phyloP scores from a whole-genome alignment of 1,140 invertebrate species.

The Helicorthomorpha holstii region DNA sequence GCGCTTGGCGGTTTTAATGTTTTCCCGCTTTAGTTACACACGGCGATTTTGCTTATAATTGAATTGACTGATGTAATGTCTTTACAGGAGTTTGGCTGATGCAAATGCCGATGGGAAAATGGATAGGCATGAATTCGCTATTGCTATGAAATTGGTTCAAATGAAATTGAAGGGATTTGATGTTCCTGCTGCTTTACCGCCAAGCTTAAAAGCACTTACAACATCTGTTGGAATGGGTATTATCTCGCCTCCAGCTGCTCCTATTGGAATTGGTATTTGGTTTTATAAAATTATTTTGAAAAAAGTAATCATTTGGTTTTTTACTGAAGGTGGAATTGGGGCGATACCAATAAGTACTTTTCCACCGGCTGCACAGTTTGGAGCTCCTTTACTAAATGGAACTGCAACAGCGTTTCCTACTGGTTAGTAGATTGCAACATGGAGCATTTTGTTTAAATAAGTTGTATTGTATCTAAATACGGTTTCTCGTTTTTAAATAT shows the following conservation, averaged over 20 bases:
- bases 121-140: constrained; percentile 91
- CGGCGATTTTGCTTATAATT: background rate
- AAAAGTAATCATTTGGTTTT: background rate
- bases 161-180: constrained; percentile 81
- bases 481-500: background rate
- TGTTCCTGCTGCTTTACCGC: constrained; percentile 67
- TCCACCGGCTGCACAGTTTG: background rate
- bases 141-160: constrained; percentile 93
- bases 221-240: background rate
- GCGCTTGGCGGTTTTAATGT: background rate
- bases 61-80: constrained; percentile 9
- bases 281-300: background rate
- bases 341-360: background rate
- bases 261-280: background rate
- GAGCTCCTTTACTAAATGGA: background rate
- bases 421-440: no score
- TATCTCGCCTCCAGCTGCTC: background rate
- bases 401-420: no score
- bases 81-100: constrained; percentile 70
- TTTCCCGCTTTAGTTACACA: background rate
- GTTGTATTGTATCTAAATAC: background rate
- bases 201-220: constrained; percentile 32
- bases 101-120: constrained; percentile 92
- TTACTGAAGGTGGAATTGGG: background rate
- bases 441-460: no score